These are phyloP conservation scores for Telmatochromis sp. DNA, from an alignment of 2,113 vertebrate genomes.

Conservation along the genomic window DNA sequence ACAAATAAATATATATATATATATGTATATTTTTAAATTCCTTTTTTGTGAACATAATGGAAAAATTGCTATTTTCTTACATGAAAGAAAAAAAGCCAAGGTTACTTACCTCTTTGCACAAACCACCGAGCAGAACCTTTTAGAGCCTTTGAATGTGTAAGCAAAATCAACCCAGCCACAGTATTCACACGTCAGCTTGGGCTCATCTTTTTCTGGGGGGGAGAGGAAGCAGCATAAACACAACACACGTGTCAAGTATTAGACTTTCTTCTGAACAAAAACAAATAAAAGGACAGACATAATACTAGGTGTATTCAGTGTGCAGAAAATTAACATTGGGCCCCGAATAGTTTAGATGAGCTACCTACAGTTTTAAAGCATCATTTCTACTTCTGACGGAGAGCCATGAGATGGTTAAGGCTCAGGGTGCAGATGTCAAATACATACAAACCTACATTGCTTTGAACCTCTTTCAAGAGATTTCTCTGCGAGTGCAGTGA, in stretches of 20 bases:
- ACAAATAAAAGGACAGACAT: not conserved
- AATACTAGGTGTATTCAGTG: not conserved
- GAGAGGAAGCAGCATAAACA: not conserved
- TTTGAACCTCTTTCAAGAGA: not conserved
- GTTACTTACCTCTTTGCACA: conserved; percentile 86
- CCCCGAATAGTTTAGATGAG: too few relatives aligned
- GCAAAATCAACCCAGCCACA: conserved; percentile 94
- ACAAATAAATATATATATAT: not conserved
- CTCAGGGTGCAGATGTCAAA: not conserved
- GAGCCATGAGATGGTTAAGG: not conserved
- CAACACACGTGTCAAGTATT: not conserved
- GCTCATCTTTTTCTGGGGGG: conserved; percentile 71
- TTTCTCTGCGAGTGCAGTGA: not conserved
- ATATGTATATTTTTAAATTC: not conserved
- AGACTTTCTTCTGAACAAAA: not conserved
- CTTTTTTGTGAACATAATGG: not conserved
- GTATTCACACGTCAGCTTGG: conserved; percentile 93
- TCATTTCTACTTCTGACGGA: not conserved
- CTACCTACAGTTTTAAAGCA: too few relatives aligned
- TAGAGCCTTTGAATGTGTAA: conserved; percentile 94
- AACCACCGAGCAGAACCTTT: conserved; percentile 94
- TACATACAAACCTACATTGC: not conserved
- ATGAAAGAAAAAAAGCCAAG: not conserved
- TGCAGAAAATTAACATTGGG: not conserved
- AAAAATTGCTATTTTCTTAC: not conserved